Percentiles rank a stretch among this genome's conserved stretches.
Evolutionary conservation across 2,113 vertebrate genomes (phyloP).

Genomic region (Synodontis membranacea): DNA sequence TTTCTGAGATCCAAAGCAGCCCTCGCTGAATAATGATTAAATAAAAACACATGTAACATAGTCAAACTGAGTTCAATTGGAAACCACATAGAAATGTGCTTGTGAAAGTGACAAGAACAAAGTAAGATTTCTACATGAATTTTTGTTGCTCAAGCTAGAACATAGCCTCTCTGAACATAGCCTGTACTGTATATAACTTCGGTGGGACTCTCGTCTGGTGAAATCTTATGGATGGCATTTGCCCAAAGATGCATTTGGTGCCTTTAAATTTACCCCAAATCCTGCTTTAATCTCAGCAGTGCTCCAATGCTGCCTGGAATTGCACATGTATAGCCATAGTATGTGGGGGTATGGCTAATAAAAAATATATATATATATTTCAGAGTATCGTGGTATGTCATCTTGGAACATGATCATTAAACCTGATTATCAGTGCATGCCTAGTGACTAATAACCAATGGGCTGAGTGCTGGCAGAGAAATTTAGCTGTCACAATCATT

Average conservation of each 20-base stretch:
- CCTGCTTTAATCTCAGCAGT: neutral
- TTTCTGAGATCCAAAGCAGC: neutral
- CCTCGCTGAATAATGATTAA: neutral
- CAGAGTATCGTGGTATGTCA: neutral
- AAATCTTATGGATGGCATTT: neutral
- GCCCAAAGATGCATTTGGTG: neutral
- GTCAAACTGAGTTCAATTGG: neutral
- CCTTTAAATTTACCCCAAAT: neutral
- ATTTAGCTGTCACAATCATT: neutral
- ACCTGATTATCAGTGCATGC: neutral
- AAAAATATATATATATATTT: neutral
- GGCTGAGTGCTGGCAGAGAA: neutral
- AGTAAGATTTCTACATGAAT: neutral
- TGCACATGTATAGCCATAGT: neutral
- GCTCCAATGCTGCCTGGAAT: neutral
- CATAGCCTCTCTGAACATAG: neutral
- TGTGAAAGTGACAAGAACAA: neutral
- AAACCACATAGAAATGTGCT: neutral
- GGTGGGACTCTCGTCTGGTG: neutral
- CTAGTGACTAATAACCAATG: constrained; percentile 16
- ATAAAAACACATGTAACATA: neutral
- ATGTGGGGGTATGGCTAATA: neutral
- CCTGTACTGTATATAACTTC: neutral
- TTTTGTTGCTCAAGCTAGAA: neutral
- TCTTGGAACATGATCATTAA: neutral